Conservation (phyloP, 2,888 invertebrate species). For the Drosophila suboccidentalis region DNA sequence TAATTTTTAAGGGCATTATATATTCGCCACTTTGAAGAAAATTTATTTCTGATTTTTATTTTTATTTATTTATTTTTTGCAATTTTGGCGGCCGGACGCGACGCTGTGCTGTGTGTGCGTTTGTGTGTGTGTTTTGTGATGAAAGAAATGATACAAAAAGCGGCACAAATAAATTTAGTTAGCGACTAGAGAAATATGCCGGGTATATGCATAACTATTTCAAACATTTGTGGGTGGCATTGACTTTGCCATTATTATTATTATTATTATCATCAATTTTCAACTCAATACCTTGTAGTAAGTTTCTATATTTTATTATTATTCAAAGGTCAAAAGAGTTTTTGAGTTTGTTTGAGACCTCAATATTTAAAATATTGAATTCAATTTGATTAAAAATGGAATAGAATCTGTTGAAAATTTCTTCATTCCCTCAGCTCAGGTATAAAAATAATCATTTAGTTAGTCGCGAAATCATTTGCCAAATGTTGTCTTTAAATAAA, state of each 20-base stretch:
- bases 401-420: constrained; percentile 3
- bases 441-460: constrained; percentile 58
- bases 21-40: background rate
- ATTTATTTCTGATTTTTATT: constrained; percentile 17
- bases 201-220: constrained; percentile 41
- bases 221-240: constrained; percentile 49
- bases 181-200: constrained; percentile 45
- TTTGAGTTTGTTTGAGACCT: background rate
- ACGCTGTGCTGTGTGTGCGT: constrained; percentile 24
- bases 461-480: constrained; percentile 62
- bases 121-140: constrained; percentile 39
- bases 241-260: constrained; percentile 68
- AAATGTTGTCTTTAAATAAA: constrained; percentile 76
- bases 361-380: background rate
- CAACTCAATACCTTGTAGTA: constrained; percentile 30
- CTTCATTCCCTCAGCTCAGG: constrained; percentile 21
- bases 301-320: constrained; percentile 22
- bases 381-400: background rate
- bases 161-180: constrained; percentile 64
- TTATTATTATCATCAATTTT: constrained; percentile 51
- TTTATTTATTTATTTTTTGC: constrained; percentile 20
- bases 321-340: constrained; percentile 37
- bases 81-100: constrained; percentile 61
- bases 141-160: constrained; percentile 74
- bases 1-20: background rate